These are phyloP conservation scores for Zhengitettix transpicula DNA, from an alignment of 2,888 invertebrate species.

Conservation along the genomic window DNA sequence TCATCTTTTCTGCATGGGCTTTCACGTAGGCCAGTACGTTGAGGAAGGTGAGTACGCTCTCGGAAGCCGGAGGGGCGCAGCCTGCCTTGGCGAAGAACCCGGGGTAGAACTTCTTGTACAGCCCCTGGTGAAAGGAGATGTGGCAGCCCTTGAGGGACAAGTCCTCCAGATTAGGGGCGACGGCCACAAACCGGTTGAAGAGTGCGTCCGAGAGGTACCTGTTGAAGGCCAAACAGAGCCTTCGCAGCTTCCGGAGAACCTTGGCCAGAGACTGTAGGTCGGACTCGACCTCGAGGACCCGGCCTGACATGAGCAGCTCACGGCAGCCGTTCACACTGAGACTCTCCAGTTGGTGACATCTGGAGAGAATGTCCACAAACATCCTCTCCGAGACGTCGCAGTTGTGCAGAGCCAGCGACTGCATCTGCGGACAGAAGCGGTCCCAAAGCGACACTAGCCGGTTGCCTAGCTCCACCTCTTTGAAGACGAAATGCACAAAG, in stretches of 20 bases:
- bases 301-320: slow-evolving; percentile 57
- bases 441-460: slow-evolving; percentile 37
- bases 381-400: slow-evolving; percentile 48
- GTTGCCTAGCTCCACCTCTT: slow-evolving; percentile 35
- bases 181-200: slow-evolving; percentile 43
- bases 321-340: slow-evolving; percentile 47
- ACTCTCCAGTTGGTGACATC: slow-evolving; percentile 36
- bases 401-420: slow-evolving; percentile 35
- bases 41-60: slow-evolving; percentile 53
- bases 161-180: slow-evolving; percentile 39
- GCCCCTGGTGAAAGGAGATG: slow-evolving; percentile 50
- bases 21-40: slow-evolving; percentile 41
- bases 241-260: slow-evolving; percentile 34
- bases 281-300: slow-evolving; percentile 40
- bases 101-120: slow-evolving; percentile 51
- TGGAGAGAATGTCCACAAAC: slow-evolving; percentile 38
- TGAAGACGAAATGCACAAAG: slow-evolving; percentile 34
- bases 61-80: slow-evolving; percentile 36
- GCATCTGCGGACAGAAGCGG: slow-evolving; percentile 37
- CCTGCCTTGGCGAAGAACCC: slow-evolving; percentile 13
- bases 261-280: slow-evolving; percentile 31
- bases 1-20: slow-evolving; percentile 34
- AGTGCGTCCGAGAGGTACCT: slow-evolving; percentile 60
- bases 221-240: slow-evolving; percentile 45
- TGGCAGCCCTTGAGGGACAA: slow-evolving; percentile 49